Evolutionary conservation across 1,140 invertebrate genomes (phyloP), one percentile per base, ranked within the genome.

Genomic region (Diploscapter pachys): DNA sequence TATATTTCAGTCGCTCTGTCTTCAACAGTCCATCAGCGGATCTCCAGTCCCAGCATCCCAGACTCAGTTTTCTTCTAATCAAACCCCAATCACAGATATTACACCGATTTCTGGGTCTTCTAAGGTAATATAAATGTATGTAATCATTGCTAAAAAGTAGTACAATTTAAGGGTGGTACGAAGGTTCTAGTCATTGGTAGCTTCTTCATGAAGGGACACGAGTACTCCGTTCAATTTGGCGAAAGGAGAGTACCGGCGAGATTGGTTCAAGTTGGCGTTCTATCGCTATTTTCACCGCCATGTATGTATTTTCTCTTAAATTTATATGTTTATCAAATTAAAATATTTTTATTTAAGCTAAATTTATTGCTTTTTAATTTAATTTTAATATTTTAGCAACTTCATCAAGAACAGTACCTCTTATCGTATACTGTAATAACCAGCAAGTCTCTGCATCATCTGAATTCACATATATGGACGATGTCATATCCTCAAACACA

Each of bases 241-340:
- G 91, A 92, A 64, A 91, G 93, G 81, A 91, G 93, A 5, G 93
- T 96, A 57, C 91, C 93, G 61, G 95, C 94, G 2, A 93, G 92
- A 74, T 87, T 96, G 72, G 85, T 90, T 50, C 95, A 97, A 87
- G 92, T 91, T 82, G 95, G 95, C 51, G 93, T 98, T 8, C 87
- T 98, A n/a, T 90, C 94, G 61, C 96, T 94, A 87, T 94, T 92
- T 86, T 94, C 93, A 86, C 95, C 94, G 83, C 92, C 92, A 86
- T 83, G 82, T 80, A 72, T 61, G 57, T 52, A 31, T 56, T 11
- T 71, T 31, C n/a, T 31, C 31, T 31, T 31, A 31, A 31, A 31
- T 31, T 31, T 31, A 31, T 31, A 31, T 31, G 31, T 31, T 31
- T 31, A 31, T 31, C 31, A 76, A 49, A 62, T 56, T 61, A 65